phyloP scores from a whole-genome alignment of 2,797 vertebrate genomes.

The Martes flavigula region DNA sequence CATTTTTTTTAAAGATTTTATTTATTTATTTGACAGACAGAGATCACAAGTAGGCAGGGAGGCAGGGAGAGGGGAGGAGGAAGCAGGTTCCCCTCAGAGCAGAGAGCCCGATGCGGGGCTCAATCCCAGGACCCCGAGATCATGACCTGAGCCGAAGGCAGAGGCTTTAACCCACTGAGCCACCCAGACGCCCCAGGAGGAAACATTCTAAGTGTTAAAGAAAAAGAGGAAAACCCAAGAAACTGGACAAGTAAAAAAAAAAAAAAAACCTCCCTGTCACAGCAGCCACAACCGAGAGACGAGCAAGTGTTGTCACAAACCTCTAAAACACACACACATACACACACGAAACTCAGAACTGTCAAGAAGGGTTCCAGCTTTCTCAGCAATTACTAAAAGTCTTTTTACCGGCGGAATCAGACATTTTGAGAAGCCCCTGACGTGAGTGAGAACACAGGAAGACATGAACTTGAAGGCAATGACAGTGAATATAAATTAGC shows the following conservation, averaged over 20 bases:
- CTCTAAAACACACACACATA: not conserved
- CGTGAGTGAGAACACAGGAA: not conserved
- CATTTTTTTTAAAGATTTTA: not conserved
- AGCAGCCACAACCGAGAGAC: not conserved
- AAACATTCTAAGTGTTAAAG: not conserved
- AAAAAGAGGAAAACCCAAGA: not conserved
- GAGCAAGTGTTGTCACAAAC: not conserved
- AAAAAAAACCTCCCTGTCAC: not conserved
- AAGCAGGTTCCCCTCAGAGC: too few relatives aligned
- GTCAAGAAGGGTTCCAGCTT: not conserved
- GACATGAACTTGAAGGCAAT: not conserved
- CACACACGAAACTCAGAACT: not conserved
- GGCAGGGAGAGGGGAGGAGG: too few relatives aligned
- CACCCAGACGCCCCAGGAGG: not conserved
- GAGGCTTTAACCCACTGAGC: too few relatives aligned
- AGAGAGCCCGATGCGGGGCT: accelerated
- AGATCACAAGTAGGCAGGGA: too few relatives aligned
- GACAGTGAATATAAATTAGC: not conserved
- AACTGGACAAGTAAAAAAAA: not conserved
- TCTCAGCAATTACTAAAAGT: not conserved
- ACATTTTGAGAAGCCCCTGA: not conserved
- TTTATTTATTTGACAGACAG: too few relatives aligned
- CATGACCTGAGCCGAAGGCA: too few relatives aligned
- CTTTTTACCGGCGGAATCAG: not conserved
- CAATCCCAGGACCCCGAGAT: too few relatives aligned